Evolutionary conservation across 2,888 invertebrate species (phyloP), one percentile per base, ranked within the genome.

Genomic region (Papilio gigon): DNA sequence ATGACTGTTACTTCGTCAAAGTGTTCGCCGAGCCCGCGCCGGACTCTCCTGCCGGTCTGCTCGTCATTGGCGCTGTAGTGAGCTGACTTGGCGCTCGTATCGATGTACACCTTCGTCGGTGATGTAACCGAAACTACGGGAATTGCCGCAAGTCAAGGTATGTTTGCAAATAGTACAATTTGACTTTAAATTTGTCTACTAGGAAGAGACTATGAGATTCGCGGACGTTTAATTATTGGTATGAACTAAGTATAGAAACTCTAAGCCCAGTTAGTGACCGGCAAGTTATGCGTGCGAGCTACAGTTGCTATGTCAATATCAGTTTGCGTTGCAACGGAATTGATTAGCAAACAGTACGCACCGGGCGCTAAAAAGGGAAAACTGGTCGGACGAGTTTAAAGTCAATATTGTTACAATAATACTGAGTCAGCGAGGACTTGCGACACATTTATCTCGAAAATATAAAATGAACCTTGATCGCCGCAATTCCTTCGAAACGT

Each of bases 401-500:
- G 47, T 64, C 65, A 60, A 68, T 68, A 68, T 64, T 70, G 71
- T 73, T 70, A 73, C 71, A 74, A 73, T 68, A 72, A 72, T 50
- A 70, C 60, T 76, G 76, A 76, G 73, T 78, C 78, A 80, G 69
- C 67, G 67, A 71, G 67, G 22, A 50, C 64, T 60, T 61, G 65
- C 50, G 61, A 61, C 69, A 65, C 12, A 30, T 47, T 25, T 33
- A 40, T 42, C 20, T 47, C 33, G 25, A 68, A 63, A 59, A 64
- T 61, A 50, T 17, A 60, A 59, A 37, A 75, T 83, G 82, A 85
- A 92, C 92, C 92, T 92, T 92, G 92, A 82, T 94, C 94, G 78
- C 93, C 94, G 76, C 93, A 92, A 80, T 93, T 92, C 80, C 93
- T 87, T 76, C 94, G 89, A 67, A 93, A 90, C 77, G 91, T 92